A percentile compares a stretch with the other conserved stretches of the same genome.
These are phyloP conservation scores for Atherinomorus stipes DNA, from an alignment of 2,113 vertebrate species.

Conservation along the genomic window DNA sequence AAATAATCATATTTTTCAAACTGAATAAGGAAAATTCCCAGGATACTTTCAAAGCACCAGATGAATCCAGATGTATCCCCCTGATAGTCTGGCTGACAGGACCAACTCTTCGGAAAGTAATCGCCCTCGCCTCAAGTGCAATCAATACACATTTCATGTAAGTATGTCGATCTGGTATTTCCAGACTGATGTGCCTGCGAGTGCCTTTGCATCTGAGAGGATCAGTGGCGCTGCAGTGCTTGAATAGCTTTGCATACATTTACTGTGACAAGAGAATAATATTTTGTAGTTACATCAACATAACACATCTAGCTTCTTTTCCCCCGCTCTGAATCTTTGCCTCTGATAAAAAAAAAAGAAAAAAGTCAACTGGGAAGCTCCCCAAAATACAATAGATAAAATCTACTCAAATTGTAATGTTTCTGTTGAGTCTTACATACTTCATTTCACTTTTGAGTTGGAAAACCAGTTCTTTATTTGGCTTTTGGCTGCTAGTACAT, in stretches of 20 bases:
- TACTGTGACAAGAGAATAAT: slow-evolving; percentile 33
- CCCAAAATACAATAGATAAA: slow-evolving; percentile 17
- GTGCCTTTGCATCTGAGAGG: slow-evolving; percentile 34
- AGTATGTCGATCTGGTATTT: slow-evolving; percentile 57
- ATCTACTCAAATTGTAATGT: slow-evolving; percentile 6
- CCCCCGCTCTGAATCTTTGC: neutral
- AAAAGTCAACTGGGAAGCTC: slow-evolving; percentile 24
- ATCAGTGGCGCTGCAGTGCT: slow-evolving; percentile 46
- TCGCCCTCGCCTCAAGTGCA: slow-evolving; percentile 44
- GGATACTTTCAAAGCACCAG: neutral
- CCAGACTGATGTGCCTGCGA: slow-evolving; percentile 39
- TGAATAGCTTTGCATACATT: slow-evolving; percentile 73
- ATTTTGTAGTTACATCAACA: slow-evolving; percentile 9
- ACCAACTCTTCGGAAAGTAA: slow-evolving; percentile 56
- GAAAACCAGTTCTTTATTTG: slow-evolving; percentile 7
- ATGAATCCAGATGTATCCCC: slow-evolving; percentile 9
- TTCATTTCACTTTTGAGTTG: slow-evolving; percentile 31
- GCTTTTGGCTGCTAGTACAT: slow-evolving; percentile 4
- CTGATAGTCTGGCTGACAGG: slow-evolving; percentile 24
- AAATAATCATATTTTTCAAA: neutral
- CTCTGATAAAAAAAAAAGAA: neutral
- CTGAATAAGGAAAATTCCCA: too few relatives aligned
- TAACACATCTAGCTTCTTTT: neutral
- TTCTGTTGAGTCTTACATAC: slow-evolving; percentile 28
- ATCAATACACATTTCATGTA: slow-evolving; percentile 49